These are phyloP conservation scores for Gambusia holbrooki DNA, from an alignment of 2,113 vertebrate genomes.

Conservation along the genomic window DNA sequence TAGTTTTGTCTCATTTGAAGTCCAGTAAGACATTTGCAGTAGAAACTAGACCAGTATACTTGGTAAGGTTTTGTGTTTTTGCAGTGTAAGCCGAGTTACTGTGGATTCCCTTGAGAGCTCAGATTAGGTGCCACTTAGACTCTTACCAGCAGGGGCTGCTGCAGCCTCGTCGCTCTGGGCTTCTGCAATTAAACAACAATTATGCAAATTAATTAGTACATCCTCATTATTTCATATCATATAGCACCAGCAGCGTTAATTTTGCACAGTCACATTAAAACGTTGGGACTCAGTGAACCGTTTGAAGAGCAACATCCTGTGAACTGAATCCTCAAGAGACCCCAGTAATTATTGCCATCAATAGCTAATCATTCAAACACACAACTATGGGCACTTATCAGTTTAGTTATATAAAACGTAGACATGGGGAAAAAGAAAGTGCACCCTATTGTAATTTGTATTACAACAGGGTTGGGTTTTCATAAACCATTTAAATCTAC, in stretches of 20 bases:
- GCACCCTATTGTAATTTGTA: too few relatives aligned
- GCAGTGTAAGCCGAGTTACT: too few relatives aligned
- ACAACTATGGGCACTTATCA: conserved; percentile 9
- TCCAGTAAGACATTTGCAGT: too few relatives aligned
- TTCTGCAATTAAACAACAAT: conserved; percentile 71
- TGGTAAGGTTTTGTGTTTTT: too few relatives aligned
- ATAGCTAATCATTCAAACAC: conserved; percentile 16
- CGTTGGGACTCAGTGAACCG: conserved; percentile 27
- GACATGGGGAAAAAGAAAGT: too few relatives aligned
- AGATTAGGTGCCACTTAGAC: conserved; percentile 34
- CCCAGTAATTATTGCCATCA: background rate
- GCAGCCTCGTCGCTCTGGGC: conserved; percentile 63
- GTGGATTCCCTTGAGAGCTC: conserved; percentile 5
- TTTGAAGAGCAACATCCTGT: conserved; percentile 48
- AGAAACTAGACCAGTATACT: too few relatives aligned
- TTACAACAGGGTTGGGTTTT: too few relatives aligned
- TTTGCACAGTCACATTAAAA: conserved; percentile 28
- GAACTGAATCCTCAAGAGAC: conserved; percentile 50
- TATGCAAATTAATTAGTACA: conserved; percentile 59
- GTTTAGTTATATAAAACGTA: background rate
- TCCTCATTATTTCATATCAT: conserved; percentile 55
- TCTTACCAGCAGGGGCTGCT: conserved; percentile 80
- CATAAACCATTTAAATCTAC: too few relatives aligned
- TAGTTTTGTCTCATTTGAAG: too few relatives aligned
- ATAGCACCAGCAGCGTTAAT: conserved; percentile 25